Evolutionary conservation across 2,888 invertebrate species (phyloP), one percentile per base, ranked within the genome.

Genomic region (Leptinotarsa tumamoca): DNA sequence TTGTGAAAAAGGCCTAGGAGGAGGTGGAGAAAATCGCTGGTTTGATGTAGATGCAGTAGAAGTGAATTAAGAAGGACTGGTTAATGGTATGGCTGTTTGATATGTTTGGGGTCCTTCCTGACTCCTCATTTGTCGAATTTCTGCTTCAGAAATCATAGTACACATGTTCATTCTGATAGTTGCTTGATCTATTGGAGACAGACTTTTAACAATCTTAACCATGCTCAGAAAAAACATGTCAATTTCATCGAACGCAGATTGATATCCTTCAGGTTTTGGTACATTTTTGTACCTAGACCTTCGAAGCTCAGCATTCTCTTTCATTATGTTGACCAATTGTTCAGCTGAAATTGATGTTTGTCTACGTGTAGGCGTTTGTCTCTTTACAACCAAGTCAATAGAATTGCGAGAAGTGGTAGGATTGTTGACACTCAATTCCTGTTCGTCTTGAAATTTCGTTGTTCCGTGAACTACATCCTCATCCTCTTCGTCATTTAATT

Each of bases 291-390:
- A 56, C 21, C 18, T 56, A 56, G 56, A 56, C 56, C 56, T 56
- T 56, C 56, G 56, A 56, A 56, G 56, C 56, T 56, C 56, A 56
- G 56, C 56, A 56, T n/a, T 56, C 18, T 56, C 56, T 56, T 56
- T 56, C 56, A 56, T 56, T 56, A 56, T 56, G 56, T 56, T 56
- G 56, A 56, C 56, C 56, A 56, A 56, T 56, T 56, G 56, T 56
- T 56, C 56, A 56, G 18, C 56, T 15, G 56, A 56, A 21, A 21
- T 56, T 56, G 56, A 56, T 56, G 18, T 56, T 56, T 56, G 56
- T 21, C 56, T 56, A 56, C 56, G 56, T 56, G 56, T 56, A n/a
- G 56, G 56, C 18, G 56, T 56, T 56, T 56, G 56, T 56, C 7
- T 56, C 18, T n/a, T 56, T 56, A 56, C 21, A 56, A 56, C 21